phyloP scores from a whole-genome alignment of 2,888 invertebrate species.

The Calameuta filiformis region DNA sequence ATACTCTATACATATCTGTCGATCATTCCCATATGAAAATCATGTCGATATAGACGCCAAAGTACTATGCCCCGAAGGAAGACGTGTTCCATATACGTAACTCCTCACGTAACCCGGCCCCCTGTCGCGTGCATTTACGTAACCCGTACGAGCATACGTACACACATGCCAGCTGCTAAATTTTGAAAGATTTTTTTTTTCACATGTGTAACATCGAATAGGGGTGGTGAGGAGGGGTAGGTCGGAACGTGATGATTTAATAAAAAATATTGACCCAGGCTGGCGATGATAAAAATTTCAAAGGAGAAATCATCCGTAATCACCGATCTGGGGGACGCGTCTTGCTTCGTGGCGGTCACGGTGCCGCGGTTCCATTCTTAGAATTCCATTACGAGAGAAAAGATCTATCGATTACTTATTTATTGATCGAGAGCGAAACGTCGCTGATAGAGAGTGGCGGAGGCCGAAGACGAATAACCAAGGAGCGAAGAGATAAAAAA shows the following conservation, averaged over 20 bases:
- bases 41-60: background rate
- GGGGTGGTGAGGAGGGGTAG: background rate
- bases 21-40: background rate
- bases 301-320: background rate
- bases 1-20: background rate
- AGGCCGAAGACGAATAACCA: background rate
- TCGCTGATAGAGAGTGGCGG: background rate
- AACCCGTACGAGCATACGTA: background rate
- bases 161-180: background rate
- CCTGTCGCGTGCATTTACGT: background rate
- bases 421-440: background rate
- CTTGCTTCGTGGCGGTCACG: background rate
- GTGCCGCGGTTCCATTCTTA: background rate
- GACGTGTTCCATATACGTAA: background rate
- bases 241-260: background rate
- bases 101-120: background rate
- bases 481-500: background rate
- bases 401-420: background rate
- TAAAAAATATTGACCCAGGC: background rate
- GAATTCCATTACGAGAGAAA: background rate
- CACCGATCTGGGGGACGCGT: background rate
- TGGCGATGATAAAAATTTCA: background rate
- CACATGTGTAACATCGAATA: background rate
- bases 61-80: background rate
- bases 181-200: background rate